Base-by-base conservation (phyloP, 1,140 invertebrate genomes). In the Hylaeus volcanicus region DNA sequence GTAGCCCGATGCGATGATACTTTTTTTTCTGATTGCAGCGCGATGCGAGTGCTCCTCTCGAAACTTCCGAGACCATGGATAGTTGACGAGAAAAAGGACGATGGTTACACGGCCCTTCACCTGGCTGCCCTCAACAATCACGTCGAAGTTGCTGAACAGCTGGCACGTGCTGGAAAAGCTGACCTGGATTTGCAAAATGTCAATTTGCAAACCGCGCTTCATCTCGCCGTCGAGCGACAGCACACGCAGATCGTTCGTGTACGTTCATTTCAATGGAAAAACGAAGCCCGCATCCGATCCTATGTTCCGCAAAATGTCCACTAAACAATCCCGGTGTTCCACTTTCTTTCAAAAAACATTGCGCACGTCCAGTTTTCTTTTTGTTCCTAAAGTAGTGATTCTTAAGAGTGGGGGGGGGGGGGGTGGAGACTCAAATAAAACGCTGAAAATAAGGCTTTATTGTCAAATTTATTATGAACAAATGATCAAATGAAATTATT, bases 21-120 rank as follows among this genome's bases (percentile, higher is more conserved):
- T 15, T 79, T 56, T 53, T 48, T 5, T 56, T 74, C 2, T 73
- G 39, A 66, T 86, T 86, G 81, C 94, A 99, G 98, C 94, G 98
- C 98, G 39, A 99, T 99, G 98, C 96, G 98, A 90, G 98, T 99
- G 89, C 94, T 99, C 86, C 94, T 99, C 84, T 96, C 96, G 51
- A 98, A 99, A 94, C 94, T 98, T 45, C 97, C 98, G 6, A 95
- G 98, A n/a, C 96, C 97, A 2, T 99, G 98, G 98, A 97, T 99
- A 88, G 98, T 99, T 45, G 98, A 99, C 93, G 98, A 99, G 92
- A 98, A 98, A 89, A 99, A 99, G 93, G 98, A 99, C 91, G 98
- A 99, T 91, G 98, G 98, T 2, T 99, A 99, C 94, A 99, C 98
- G 1, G 98, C 98, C 1, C 94, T 99, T 14, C 98, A 99, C 93